Evolutionary conservation across 1,140 invertebrate species (phyloP), one percentile per base, ranked within the genome.

Genomic region (Hylyphantes graminicola): DNA sequence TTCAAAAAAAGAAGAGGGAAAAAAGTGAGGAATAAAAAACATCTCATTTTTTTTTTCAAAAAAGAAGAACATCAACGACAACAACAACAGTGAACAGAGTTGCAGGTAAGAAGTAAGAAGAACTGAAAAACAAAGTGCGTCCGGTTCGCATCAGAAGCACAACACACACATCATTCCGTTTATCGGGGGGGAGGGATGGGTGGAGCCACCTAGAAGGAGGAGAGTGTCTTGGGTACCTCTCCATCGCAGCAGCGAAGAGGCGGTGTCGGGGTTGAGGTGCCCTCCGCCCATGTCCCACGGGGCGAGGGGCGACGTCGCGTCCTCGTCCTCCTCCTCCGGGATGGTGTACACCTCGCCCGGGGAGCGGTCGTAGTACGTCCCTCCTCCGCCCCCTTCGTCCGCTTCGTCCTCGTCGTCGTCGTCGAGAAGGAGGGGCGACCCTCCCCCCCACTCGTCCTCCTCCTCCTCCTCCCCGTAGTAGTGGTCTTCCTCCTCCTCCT

Each of bases 341-440:
- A 92, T 92, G 50, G 91, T 91, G 87, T 92, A 92, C 10, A 92
- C 91, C 86, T 91, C 91, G 15, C 90, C 90, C 8, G 90, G 90
- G 87, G 89, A 91, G 86, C 90, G 90, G 83, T 91, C 90, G 86
- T 90, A 91, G 88, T 88, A 89, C 48, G 88, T 85, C 80, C 88
- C 85, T 61, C 87, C 63, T 54, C 76, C 81, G 48, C 85, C 13
- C 7, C 74, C 80, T 48, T 63, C 82, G 21, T 68, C 83, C 8
- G 77, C 83, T 21, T 67, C 86, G 48, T 86, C 78, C 51, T 84
- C 85, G 57, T 88, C 86, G 57, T 86, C 86, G 12, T 86, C 87
- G 59, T 85, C 86, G 35, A 35, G 51, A 85, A 83, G 48, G 80
- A 85, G 19, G 5, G 35, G 35, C 35, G 35, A 35, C 35, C 35